Base-by-base conservation (phyloP, 2,113 vertebrate species). In the Lathamus discolor region DNA sequence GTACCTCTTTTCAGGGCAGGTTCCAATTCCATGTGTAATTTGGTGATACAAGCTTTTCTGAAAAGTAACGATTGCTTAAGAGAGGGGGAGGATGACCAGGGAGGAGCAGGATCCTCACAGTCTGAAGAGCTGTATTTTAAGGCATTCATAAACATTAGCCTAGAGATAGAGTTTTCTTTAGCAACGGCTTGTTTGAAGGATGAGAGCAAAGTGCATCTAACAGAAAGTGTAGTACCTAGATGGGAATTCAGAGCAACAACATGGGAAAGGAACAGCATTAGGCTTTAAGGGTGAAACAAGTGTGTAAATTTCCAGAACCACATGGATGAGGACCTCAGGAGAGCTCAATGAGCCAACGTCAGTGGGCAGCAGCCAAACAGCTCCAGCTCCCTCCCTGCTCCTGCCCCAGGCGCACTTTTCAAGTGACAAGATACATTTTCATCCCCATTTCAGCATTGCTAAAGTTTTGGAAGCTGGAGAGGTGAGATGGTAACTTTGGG, bases 201-300 rank as follows among this genome's bases (percentile, higher is more conserved):
- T 74, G 76, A 51, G 83, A 88, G 88, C 76, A 11, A 51, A 96
- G 70, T 74, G 87, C 90, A 88, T 79, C 66, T 43, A 39, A 28
- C 66, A 61, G 83, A 55, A 69, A 63, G 52, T 17, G 4, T 1
- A 43, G 62, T 7, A 27, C 76, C 72, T 55, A 10, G 61, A 17
- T 5, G 76, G 90, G 84, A 83, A 79, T 55, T 82, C 39, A 35
- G 6, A 46, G 76, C 28, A 90, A 5, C 51, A 22, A 57, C 1
- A 17, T 11, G 6, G 43, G 49, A 17, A 68, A 44, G 69, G 5
- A 75, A 9, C 3, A 4, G 67, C 54, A 35, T 86, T 37, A 83
- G 66, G 64, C 90, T 94, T 82, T 82, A 69, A 49, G 31, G 63
- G 91, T 44, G 79, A 54, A 83, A 69, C 74, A 28, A 4, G 7